phyloP scores from a whole-genome alignment of 2,888 invertebrate genomes.

The Pandemis heparana region DNA sequence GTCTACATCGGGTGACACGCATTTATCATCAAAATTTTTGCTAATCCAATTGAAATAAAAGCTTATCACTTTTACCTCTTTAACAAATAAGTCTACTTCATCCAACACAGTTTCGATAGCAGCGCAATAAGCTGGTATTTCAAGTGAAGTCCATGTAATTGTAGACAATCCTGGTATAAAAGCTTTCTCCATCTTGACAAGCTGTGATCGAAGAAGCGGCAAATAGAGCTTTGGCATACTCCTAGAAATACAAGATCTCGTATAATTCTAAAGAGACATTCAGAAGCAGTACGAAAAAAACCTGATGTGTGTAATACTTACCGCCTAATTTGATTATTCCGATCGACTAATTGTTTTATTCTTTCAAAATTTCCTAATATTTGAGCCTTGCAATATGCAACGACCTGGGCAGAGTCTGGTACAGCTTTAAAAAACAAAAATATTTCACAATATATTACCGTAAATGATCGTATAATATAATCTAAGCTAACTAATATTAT shows the following conservation, averaged over 20 bases:
- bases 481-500: too few species aligned
- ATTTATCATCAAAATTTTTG: too few species aligned
- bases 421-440: slow-evolving; percentile 77
- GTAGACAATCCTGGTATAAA: slow-evolving; percentile 91
- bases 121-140: slow-evolving; percentile 87
- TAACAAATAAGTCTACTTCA: slow-evolving; percentile 88
- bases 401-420: slow-evolving; percentile 91
- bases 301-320: slow-evolving; percentile 47
- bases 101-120: slow-evolving; percentile 84
- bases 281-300: neutral
- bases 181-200: slow-evolving; percentile 89
- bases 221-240: slow-evolving; percentile 89
- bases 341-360: slow-evolving; percentile 86
- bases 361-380: slow-evolving; percentile 87
- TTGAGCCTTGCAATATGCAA: slow-evolving; percentile 90
- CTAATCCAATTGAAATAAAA: too few species aligned
- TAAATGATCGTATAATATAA: too few species aligned
- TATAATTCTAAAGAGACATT: neutral
- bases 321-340: slow-evolving; percentile 86
- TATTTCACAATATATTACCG: neutral
- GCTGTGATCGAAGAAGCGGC: slow-evolving; percentile 88
- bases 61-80: slow-evolving; percentile 81
- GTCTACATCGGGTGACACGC: too few species aligned
- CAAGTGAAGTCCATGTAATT: slow-evolving; percentile 93
- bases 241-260: slow-evolving; percentile 52